Evolutionary conservation across 2,797 vertebrate species (phyloP).

Genomic region (Etheostoma perlongum): DNA sequence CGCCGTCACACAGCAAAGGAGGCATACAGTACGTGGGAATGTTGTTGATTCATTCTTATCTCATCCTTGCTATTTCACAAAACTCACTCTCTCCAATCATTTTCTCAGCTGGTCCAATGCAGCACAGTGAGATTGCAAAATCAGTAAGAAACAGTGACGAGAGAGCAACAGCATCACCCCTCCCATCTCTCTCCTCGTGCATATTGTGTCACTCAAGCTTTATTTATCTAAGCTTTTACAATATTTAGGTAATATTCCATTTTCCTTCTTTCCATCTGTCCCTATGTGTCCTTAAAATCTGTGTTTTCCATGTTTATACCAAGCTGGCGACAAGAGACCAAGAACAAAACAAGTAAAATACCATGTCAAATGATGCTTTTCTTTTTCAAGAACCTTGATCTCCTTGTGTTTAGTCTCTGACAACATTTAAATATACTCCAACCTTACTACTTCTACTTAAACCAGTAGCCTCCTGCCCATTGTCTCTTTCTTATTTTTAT

Average conservation of each 20-base stretch:
- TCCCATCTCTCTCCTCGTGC: background rate
- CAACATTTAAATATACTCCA: background rate
- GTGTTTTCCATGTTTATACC: constrained; percentile 9
- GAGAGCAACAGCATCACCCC: constrained; percentile 23
- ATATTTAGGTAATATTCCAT: background rate
- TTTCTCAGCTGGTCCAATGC: constrained; percentile 58
- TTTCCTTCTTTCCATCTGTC: background rate
- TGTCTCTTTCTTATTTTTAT: background rate
- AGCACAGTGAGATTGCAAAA: constrained; percentile 74
- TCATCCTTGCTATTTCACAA: constrained; percentile 34
- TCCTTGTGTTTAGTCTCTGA: constrained; percentile 8
- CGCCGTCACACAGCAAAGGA: constrained; percentile 7
- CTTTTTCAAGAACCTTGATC: background rate
- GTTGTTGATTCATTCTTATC: constrained; percentile 49
- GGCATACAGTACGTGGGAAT: constrained; percentile 28
- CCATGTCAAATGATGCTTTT: background rate
- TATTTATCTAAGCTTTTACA: background rate
- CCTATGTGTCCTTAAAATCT: background rate
- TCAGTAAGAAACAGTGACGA: constrained; percentile 12
- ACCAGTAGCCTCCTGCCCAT: background rate
- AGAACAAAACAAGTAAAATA: constrained; percentile 2
- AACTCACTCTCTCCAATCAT: constrained; percentile 35
- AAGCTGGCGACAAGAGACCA: constrained; percentile 5
- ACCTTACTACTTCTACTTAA: background rate
- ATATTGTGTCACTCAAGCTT: background rate